Evolutionary conservation across 1,140 invertebrate genomes (phyloP).

Genomic region (Myzus persicae): DNA sequence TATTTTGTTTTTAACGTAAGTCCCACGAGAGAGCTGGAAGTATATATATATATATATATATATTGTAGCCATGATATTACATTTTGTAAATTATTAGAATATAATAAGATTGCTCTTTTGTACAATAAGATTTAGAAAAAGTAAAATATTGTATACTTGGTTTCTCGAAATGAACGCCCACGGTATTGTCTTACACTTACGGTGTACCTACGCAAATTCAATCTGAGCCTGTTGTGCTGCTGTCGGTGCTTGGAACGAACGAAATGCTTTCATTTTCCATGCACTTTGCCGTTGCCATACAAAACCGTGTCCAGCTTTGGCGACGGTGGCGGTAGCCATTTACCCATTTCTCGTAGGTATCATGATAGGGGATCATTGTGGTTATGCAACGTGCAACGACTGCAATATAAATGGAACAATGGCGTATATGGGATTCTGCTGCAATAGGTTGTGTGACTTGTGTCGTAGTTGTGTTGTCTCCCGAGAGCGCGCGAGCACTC

Average conservation of each 20-base stretch:
- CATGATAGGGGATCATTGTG: not conserved
- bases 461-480: conserved; percentile 15
- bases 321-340: not conserved
- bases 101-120: not conserved
- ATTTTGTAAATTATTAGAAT: not conserved
- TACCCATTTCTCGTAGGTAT: not conserved
- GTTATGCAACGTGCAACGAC: not conserved
- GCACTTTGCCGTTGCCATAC: not conserved
- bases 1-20: not conserved
- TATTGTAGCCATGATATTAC: not conserved
- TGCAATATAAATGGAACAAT: conserved; percentile 37
- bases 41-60: no score
- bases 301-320: conserved; percentile 21
- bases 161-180: not conserved
- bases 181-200: not conserved
- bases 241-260: not conserved
- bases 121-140: not conserved
- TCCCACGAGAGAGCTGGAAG: not conserved
- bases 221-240: not conserved
- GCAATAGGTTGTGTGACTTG: conserved; percentile 18
- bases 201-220: not conserved
- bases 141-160: not conserved
- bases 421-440: conserved; percentile 22
- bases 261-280: conserved; percentile 18
- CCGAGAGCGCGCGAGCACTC: not conserved